Conservation (phyloP, 2,113 vertebrate genomes). For the Rhinogobius similis region DNA sequence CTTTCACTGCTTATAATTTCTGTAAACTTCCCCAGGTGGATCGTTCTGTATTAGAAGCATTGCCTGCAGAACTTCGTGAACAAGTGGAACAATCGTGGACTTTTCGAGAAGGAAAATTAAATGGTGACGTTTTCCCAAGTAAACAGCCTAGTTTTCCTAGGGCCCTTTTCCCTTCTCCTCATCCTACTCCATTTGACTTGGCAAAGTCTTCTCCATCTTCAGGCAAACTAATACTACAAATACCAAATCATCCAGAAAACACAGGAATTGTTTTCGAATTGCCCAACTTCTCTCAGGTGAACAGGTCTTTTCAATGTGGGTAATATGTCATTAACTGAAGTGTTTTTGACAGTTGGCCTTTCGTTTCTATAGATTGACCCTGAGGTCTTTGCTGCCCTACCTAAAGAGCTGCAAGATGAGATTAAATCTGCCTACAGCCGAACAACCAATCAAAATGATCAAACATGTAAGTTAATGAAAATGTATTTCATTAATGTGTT, state of each 20-base stretch:
- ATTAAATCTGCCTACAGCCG: constrained; percentile 88
- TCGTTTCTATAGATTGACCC: constrained; percentile 86
- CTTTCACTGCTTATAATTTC: not conserved
- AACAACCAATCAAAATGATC: constrained; percentile 71
- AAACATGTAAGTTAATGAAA: constrained; percentile 52
- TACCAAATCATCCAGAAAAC: constrained; percentile 84
- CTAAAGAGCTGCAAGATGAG: constrained; percentile 92
- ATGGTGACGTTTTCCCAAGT: constrained; percentile 24
- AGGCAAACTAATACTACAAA: constrained; percentile 86
- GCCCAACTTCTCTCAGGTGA: constrained; percentile 94
- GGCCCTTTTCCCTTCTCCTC: constrained; percentile 22
- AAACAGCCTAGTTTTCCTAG: constrained; percentile 39
- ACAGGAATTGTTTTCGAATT: constrained; percentile 90
- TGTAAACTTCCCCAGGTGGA: constrained; percentile 81
- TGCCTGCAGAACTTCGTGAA: constrained; percentile 88
- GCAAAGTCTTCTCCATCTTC: constrained; percentile 65
- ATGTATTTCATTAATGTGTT: not conserved
- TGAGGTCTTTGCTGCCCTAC: constrained; percentile 93
- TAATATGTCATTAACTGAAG: not conserved
- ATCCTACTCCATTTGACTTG: constrained; percentile 39
- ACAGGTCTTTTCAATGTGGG: not conserved
- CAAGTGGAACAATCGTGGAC: constrained; percentile 87
- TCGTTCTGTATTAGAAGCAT: constrained; percentile 89
- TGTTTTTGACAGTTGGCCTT: not conserved
- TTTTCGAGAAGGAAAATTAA: constrained; percentile 68